Percentiles rank a stretch among this genome's conserved stretches.
Conservation (phyloP, 2,113 vertebrate genomes). For the Oceanodroma tethys region DNA sequence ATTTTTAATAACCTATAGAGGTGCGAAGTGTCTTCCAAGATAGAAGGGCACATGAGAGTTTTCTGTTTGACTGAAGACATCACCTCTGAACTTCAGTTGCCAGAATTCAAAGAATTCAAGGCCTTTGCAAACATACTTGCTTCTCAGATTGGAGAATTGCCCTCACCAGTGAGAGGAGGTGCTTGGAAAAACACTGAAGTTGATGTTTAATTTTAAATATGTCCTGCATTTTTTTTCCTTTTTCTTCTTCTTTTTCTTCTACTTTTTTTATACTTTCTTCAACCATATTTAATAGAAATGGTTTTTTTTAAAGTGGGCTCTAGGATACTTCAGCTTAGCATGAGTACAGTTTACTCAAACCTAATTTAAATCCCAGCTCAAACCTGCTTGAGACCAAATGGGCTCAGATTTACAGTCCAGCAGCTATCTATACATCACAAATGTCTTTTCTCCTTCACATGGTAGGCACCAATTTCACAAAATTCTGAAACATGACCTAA, state of each 20-base stretch:
- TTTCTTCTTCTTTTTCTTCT: background rate
- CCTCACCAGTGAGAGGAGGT: background rate
- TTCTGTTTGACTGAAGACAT: background rate
- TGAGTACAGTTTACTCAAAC: background rate
- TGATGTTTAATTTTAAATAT: background rate
- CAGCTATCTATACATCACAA: background rate
- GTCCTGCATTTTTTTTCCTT: background rate
- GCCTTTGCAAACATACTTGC: background rate
- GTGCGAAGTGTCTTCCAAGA: background rate
- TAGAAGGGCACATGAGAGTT: background rate
- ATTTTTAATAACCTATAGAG: background rate
- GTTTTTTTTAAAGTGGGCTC: background rate
- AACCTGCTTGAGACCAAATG: background rate
- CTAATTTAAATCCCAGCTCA: background rate
- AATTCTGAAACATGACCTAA: background rate
- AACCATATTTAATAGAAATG: background rate
- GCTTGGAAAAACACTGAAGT: background rate
- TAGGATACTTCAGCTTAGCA: background rate
- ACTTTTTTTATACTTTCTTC: background rate
- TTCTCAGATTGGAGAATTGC: background rate
- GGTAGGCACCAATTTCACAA: background rate
- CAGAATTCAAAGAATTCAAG: conserved; percentile 41
- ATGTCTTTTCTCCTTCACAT: background rate
- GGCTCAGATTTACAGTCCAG: background rate
- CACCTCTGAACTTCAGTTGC: conserved; percentile 38